These are phyloP conservation scores for Chironomus striatipennis DNA, from an alignment of 1,140 invertebrate species.

Conservation along the genomic window DNA sequence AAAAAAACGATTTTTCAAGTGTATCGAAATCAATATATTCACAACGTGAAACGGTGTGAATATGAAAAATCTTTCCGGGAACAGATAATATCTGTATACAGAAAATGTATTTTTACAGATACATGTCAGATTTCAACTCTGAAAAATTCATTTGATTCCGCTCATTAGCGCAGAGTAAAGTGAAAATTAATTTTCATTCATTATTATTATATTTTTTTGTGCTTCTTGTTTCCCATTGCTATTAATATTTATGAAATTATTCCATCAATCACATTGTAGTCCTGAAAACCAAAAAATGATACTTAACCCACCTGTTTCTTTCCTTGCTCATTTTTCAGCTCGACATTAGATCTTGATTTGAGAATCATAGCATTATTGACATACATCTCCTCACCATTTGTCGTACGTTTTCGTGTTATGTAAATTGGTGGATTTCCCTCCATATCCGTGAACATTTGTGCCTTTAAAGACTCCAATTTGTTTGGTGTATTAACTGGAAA, in stretches of 20 bases:
- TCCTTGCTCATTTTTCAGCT: constrained; percentile 46
- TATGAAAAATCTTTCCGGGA: no score
- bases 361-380: constrained; percentile 72
- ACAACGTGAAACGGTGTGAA: no score
- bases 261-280: neutral
- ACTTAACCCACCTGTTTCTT: constrained; percentile 55
- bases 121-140: no score
- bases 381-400: constrained; percentile 58
- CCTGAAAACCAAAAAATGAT: neutral
- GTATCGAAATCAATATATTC: no score
- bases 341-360: constrained; percentile 57
- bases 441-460: constrained; percentile 59
- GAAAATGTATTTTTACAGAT: no score
- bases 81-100: no score
- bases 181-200: constrained; percentile 15
- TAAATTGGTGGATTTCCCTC: constrained; percentile 72
- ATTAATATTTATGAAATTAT: neutral
- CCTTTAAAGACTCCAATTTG: constrained; percentile 55
- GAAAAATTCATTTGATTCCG: neutral
- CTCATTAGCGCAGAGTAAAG: constrained; percentile 2
- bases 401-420: constrained; percentile 54
- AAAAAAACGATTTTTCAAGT: no score
- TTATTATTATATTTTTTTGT: neutral
- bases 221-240: no score
- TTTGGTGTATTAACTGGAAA: constrained; percentile 60